These are phyloP conservation scores for Nemoura dubitans DNA, from an alignment of 2,888 invertebrate genomes.

Conservation along the genomic window DNA sequence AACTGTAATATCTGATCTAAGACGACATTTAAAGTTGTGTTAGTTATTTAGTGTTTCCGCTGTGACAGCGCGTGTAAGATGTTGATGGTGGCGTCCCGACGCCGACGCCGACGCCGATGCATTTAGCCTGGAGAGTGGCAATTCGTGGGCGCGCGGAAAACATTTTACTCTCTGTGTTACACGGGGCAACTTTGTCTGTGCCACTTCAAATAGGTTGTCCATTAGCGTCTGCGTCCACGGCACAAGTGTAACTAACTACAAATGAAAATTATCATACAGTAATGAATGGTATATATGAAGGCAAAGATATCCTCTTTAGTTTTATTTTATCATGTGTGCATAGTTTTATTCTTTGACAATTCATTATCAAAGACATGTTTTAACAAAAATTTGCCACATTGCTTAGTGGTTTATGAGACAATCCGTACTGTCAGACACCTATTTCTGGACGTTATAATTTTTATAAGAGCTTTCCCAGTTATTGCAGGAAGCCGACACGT, in stretches of 20 bases:
- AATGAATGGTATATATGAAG: background rate
- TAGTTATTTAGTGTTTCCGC: slow-evolving; percentile 19
- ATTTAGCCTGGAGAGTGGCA: background rate
- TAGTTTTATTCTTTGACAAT: background rate
- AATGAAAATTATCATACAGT: background rate
- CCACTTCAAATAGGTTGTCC: background rate
- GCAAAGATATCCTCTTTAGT: background rate
- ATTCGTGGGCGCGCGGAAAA: background rate
- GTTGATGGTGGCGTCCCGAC: background rate
- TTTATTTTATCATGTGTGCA: background rate
- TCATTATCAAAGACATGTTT: background rate
- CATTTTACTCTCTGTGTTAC: background rate
- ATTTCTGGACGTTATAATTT: background rate
- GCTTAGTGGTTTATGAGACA: background rate
- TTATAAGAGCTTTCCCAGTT: background rate
- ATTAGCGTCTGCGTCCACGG: background rate
- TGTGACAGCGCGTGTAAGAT: background rate
- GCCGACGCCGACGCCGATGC: background rate
- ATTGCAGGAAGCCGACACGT: background rate
- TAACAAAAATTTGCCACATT: background rate
- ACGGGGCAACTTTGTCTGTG: background rate
- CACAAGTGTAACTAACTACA: background rate
- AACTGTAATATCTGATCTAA: background rate
- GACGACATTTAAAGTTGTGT: background rate
- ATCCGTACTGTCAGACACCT: background rate